Evolutionary conservation across 2,888 invertebrate species (phyloP), one percentile per base, ranked within the genome.

Genomic region (Pediacus dermestoides): DNA sequence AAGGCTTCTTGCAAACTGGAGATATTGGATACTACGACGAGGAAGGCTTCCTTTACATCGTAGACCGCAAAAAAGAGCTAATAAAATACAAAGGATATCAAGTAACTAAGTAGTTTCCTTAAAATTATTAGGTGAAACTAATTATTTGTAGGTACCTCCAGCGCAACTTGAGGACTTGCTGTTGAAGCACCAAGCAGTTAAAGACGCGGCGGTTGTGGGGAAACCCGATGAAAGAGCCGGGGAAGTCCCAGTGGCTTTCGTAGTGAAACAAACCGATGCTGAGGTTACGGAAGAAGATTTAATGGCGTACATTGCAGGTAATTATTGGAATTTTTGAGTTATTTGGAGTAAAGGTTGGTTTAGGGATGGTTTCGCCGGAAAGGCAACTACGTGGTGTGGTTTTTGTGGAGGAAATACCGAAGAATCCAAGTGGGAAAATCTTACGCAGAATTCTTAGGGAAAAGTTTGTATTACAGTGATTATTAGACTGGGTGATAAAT

Each of bases 71-170:
- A 10, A 91, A 91, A 63, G 90, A 91, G 60, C 77, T 92, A 18
- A 90, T 91, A 58, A 92, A 91, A 66, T 88, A 86, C 59, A 89
- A 90, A 64, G 88, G 83, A 16, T 84, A 80, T 56, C 81, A 85
- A 76, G 85, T 85, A 46, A 30, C 11, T 8, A 30, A 30, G 8
- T 21, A n/a, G n/a, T n/a, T n/a, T n/a, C n/a, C n/a, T n/a, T n/a
- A n/a, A n/a, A n/a, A n/a, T 18, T 18, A n/a, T n/a, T n/a, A n/a
- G n/a, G n/a, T n/a, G n/a, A n/a, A n/a, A n/a, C n/a, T n/a, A n/a
- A n/a, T n/a, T n/a, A n/a, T n/a, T 35, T 39, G 1, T 58, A 81
- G 78, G 80, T 81, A 30, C 84, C 90, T 1, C 91, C 90, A 2
- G 88, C 90, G 1, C 90, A 91, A 68, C 67, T 92, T 16, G 91